A percentile compares a stretch with the other conserved stretches of the same genome.
These are phyloP conservation scores for Parthenolecanium corni DNA, from an alignment of 2,888 invertebrate species.

Conservation along the genomic window DNA sequence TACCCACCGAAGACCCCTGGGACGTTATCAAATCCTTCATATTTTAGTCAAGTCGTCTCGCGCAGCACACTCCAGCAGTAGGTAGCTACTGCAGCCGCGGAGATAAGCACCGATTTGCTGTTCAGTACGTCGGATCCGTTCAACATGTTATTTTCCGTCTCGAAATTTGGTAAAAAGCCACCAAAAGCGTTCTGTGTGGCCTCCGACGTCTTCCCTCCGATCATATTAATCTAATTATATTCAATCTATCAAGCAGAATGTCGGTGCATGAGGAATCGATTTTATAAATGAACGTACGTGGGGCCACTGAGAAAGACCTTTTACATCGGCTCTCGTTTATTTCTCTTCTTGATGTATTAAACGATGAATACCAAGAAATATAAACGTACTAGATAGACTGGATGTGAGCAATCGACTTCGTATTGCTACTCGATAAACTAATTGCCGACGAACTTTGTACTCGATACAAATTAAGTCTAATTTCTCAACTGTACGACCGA, in stretches of 20 bases:
- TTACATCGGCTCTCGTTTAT: background rate
- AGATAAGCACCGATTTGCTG: background rate
- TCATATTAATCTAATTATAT: constrained; percentile 23
- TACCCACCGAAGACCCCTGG: background rate
- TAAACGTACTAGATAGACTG: background rate
- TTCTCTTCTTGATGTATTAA: too few species aligned
- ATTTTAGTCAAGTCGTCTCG: constrained; percentile 1
- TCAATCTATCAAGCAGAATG: constrained; percentile 21
- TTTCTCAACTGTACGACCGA: background rate
- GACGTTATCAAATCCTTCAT: background rate
- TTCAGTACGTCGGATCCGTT: constrained; percentile 11
- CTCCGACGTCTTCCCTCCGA: constrained; percentile 1
- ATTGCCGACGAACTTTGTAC: constrained; percentile 13
- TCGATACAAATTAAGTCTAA: constrained; percentile 2
- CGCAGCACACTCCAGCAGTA: background rate
- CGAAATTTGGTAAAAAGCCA: background rate
- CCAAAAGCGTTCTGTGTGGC: constrained; percentile 14
- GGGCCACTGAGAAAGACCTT: background rate
- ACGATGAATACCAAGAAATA: constrained; percentile 5
- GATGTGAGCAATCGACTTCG: constrained; percentile 14
- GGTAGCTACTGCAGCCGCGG: background rate
- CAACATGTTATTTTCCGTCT: too few species aligned
- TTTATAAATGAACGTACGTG: constrained; percentile 4
- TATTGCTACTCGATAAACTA: constrained; percentile 21
- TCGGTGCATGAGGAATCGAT: constrained; percentile 15